Percentiles rank a stretch among this genome's conserved stretches.
phyloP scores from a whole-genome alignment of 2,797 vertebrate genomes.

The Knipowitschia caucasica region DNA sequence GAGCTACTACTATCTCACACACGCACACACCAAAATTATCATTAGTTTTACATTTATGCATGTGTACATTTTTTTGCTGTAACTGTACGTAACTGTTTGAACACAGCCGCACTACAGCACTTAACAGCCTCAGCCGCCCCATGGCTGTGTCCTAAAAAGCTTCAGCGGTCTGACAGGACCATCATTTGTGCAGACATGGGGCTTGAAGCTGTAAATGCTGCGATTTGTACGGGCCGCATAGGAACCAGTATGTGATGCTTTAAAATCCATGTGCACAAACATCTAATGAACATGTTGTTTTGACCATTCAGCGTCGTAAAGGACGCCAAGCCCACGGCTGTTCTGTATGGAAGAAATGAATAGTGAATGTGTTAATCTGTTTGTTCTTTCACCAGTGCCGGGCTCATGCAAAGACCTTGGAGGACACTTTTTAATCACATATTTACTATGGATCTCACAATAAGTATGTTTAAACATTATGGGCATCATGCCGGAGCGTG shows the following conservation, averaged over 20 bases:
- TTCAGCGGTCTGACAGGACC: no score
- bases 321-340: background rate
- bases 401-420: background rate
- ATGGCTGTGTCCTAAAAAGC: no score
- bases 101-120: no score
- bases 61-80: no score
- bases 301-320: background rate
- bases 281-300: constrained; percentile 1
- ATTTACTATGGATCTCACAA: background rate
- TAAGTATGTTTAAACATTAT: background rate
- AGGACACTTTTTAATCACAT: constrained; percentile 8
- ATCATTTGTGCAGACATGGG: no score
- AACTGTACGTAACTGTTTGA: no score
- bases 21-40: no score
- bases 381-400: constrained; percentile 3
- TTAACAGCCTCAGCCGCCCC: no score
- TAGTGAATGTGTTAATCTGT: background rate
- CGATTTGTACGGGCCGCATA: background rate
- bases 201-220: no score
- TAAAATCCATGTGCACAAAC: background rate
- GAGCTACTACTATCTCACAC: no score
- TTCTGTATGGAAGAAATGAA: background rate
- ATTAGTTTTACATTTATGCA: no score
- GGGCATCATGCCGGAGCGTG: background rate
- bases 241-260: background rate